These are phyloP conservation scores for Eublepharis macularius DNA, from an alignment of 2,113 vertebrate species.

Conservation along the genomic window DNA sequence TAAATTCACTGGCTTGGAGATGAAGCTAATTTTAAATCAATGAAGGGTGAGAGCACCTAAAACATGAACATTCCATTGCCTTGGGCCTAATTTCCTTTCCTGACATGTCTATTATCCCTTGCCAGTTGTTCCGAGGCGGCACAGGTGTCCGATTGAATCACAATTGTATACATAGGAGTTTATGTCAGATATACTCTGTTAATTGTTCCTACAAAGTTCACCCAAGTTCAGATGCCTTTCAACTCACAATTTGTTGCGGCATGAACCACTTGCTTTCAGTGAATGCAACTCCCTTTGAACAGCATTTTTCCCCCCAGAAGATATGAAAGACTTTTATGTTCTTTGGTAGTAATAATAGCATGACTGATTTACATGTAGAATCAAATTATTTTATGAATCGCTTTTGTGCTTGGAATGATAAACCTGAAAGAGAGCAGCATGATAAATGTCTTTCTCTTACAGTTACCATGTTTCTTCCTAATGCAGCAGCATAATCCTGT, in stretches of 20 bases:
- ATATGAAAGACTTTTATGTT: conserved; percentile 31
- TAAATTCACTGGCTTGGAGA: not conserved
- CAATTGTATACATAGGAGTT: conserved; percentile 8
- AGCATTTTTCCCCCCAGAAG: not conserved
- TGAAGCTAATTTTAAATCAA: not conserved
- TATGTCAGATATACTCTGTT: conserved; percentile 6
- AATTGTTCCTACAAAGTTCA: conserved; percentile 21
- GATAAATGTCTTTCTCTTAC: conserved; percentile 19
- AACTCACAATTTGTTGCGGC: not conserved
- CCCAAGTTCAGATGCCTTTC: not conserved
- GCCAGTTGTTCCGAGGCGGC: not conserved
- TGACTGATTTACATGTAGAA: conserved; percentile 31
- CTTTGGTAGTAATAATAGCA: conserved; percentile 25
- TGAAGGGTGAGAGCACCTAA: not conserved
- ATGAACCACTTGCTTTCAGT: not conserved
- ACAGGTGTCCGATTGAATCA: not conserved
- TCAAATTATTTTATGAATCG: conserved; percentile 40
- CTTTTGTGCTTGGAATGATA: conserved; percentile 25
- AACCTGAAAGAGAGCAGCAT: conserved; percentile 7
- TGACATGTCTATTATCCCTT: not conserved
- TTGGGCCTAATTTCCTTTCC: conserved; percentile 8
- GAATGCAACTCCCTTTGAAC: conserved; percentile 19
- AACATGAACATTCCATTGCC: conserved; percentile 14
- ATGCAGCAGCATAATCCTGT: conserved; percentile 18
- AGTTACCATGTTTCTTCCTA: conserved; percentile 27